Conservation (phyloP, 2,888 invertebrate genomes). For the Meganola albula region DNA sequence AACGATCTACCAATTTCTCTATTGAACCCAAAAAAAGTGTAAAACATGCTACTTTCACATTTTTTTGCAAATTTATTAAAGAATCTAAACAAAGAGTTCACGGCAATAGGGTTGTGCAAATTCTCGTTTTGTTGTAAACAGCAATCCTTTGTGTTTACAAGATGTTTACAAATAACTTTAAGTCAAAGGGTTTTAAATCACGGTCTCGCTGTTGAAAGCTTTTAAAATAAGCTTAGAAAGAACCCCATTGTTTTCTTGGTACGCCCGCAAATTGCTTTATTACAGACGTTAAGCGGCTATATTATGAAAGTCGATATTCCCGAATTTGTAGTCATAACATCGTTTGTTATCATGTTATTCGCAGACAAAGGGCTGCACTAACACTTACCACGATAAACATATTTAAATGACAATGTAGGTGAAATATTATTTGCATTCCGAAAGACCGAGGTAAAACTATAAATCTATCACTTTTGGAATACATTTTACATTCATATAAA, state of each 20-base stretch:
- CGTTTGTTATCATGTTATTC: constrained; percentile 53
- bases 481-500: constrained; percentile 24
- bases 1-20: no score
- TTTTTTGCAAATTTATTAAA: constrained; percentile 39
- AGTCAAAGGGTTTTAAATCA: constrained; percentile 77
- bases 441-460: constrained; percentile 27
- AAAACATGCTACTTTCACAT: constrained; percentile 49
- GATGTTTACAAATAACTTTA: constrained; percentile 74
- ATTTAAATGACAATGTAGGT: no score
- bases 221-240: constrained; percentile 74
- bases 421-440: no score
- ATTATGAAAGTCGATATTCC: constrained; percentile 67
- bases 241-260: constrained; percentile 71
- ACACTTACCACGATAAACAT: constrained; percentile 26
- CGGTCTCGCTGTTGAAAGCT: constrained; percentile 72
- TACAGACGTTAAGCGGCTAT: constrained; percentile 55
- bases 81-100: constrained; percentile 55
- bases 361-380: constrained; percentile 19
- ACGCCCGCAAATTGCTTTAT: constrained; percentile 74
- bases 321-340: constrained; percentile 72
- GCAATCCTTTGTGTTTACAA: constrained; percentile 61
- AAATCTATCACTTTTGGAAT: constrained; percentile 32
- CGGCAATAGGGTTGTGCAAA: constrained; percentile 71
- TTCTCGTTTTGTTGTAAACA: constrained; percentile 57
- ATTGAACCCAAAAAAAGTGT: constrained; percentile 26